A percentile compares a stretch with the other conserved stretches of the same genome.
These are phyloP conservation scores for Myzus persicae DNA, from an alignment of 1,140 invertebrate species.

Conservation along the genomic window DNA sequence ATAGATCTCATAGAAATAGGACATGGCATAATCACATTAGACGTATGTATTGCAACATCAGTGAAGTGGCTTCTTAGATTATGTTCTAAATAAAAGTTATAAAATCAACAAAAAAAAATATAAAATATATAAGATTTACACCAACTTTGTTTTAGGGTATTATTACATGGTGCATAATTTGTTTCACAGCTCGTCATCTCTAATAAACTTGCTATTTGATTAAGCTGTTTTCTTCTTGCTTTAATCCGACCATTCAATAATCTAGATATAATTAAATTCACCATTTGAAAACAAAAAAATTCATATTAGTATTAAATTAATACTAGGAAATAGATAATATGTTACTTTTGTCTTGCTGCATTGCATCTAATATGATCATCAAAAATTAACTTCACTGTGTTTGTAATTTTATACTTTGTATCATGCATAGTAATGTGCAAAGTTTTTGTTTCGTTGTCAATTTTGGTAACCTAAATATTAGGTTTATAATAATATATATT, in stretches of 20 bases:
- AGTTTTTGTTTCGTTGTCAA: conserved; percentile 96
- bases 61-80: conserved; percentile 29
- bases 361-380: conserved; percentile 99
- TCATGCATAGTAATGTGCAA: conserved; percentile 94
- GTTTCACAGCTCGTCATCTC: conserved; percentile 67
- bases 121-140: neutral
- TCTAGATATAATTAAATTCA: conserved; percentile 65
- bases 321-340: conserved; percentile 34
- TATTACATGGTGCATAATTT: conserved; percentile 40
- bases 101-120: neutral
- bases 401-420: conserved; percentile 73
- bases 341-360: conserved; percentile 89
- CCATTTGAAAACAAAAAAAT: neutral
- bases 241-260: conserved; percentile 87
- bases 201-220: conserved; percentile 89
- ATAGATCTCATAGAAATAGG: conserved; percentile 32
- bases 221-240: conserved; percentile 95
- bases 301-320: neutral
- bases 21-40: neutral
- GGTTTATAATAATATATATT: neutral
- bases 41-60: conserved; percentile 32
- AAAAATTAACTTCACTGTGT: conserved; percentile 94
- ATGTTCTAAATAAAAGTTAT: conserved; percentile 19
- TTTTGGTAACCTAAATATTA: conserved; percentile 72
- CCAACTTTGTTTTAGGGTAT: conserved; percentile 37